Percentiles rank a stretch among this genome's conserved stretches.
Conservation (phyloP, 1,140 invertebrate species). For the Lanistes nyassanus region DNA sequence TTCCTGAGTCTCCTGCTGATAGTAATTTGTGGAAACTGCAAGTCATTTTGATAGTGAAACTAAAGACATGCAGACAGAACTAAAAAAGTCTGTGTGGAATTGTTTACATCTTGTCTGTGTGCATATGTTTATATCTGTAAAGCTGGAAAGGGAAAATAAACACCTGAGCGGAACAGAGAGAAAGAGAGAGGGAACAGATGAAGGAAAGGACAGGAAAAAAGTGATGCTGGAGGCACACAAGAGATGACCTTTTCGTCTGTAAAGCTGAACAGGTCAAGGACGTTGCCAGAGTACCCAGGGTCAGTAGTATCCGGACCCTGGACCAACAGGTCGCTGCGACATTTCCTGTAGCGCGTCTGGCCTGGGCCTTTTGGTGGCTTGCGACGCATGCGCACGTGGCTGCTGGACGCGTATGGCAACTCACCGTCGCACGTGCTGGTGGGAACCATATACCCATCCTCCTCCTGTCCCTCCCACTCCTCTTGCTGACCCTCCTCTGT, state of each 20-base stretch:
- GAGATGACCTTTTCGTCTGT: slow-evolving; percentile 22
- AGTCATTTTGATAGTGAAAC: too few relatives aligned
- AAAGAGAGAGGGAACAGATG: too few relatives aligned
- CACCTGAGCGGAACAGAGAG: too few relatives aligned
- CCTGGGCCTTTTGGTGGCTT: slow-evolving; percentile 46
- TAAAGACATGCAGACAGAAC: too few relatives aligned
- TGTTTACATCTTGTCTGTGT: too few relatives aligned
- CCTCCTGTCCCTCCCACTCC: slow-evolving; percentile 32
- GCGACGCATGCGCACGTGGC: slow-evolving; percentile 32
- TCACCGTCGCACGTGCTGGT: slow-evolving; percentile 35
- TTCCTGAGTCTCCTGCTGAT: slow-evolving; percentile 6
- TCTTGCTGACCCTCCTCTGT: too few relatives aligned
- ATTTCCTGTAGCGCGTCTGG: slow-evolving; percentile 36
- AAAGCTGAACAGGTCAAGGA: slow-evolving; percentile 43
- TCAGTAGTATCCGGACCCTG: slow-evolving; percentile 7
- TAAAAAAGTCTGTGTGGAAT: too few relatives aligned
- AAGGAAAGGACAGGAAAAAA: too few relatives aligned
- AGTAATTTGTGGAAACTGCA: not conserved
- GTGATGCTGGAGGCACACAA: not conserved
- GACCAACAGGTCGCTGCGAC: slow-evolving; percentile 34
- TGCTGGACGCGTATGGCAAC: slow-evolving; percentile 27
- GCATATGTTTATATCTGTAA: too few relatives aligned
- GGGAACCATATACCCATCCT: slow-evolving; percentile 60
- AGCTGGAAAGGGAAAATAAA: too few relatives aligned
- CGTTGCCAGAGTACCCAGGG: slow-evolving; percentile 30